A percentile compares a stretch with the other conserved stretches of the same genome.
phyloP scores from a whole-genome alignment of 2,888 invertebrate genomes.

The Habrosyne pyritoides region DNA sequence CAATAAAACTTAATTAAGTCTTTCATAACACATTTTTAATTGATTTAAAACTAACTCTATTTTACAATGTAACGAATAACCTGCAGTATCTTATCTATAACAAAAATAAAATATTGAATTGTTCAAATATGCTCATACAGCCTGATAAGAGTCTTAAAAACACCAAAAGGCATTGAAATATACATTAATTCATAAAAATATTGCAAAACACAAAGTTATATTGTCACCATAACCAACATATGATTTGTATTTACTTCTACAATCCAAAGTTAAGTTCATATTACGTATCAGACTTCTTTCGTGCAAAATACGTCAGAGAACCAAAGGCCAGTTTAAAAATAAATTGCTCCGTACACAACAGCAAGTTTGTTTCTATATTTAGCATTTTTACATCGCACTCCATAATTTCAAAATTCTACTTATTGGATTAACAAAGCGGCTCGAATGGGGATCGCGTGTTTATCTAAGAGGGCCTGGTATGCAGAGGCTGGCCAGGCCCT shows the following conservation, averaged over 20 bases:
- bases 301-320: not conserved
- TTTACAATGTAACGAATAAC: no score
- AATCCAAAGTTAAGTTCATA: not conserved
- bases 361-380: constrained; percentile 34
- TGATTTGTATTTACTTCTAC: not conserved
- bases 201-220: no score
- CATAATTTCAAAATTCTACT: constrained; percentile 39
- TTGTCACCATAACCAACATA: no score
- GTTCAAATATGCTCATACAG: no score
- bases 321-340: constrained; percentile 1
- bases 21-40: no score
- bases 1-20: no score
- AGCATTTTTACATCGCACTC: constrained; percentile 41
- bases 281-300: not conserved
- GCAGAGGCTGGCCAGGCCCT: constrained; percentile 25
- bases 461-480: constrained; percentile 39
- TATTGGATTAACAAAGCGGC: constrained; percentile 18
- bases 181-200: no score
- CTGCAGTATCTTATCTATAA: no score
- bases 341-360: constrained; percentile 20
- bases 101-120: no score
- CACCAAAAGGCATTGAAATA: no score
- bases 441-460: constrained; percentile 33
- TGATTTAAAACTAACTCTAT: no score
- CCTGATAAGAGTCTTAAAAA: no score